Evolutionary conservation across 64 coral and sea anemone genomes (phyloP), one percentile per base, ranked within the genome.

Genomic region (Trachythela sp.): DNA sequence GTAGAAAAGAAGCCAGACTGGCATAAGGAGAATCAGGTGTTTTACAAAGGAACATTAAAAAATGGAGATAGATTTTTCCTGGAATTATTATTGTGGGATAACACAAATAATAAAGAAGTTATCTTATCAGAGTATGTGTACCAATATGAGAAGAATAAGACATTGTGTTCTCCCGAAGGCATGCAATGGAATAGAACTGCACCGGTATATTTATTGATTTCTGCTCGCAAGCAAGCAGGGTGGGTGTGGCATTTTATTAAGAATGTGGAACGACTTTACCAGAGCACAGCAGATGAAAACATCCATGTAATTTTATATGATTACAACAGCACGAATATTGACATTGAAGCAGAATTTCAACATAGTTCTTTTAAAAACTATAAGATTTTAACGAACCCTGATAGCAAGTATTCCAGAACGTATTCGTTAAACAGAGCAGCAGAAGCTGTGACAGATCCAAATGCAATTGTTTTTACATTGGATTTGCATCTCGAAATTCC

Each of bases 401-500:
- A 80, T 29, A 87, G 86, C 10, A 71, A 84, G 29, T 97, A 92
- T 85, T 75, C 92, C 5, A 83, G 90, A 13, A 92, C 80, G 13
- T 36, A 37, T 40, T 91, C 95, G 24, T 92, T 94, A 8, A 97
- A 97, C 48, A 83, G 86, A 34, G 95, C 92, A 15, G 87, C 91
- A 17, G 27, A 67, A 84, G 54, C 84, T 10, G 89, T 97, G 2
- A 83, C 58, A 17, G 92, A 97, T 80, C 90, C 92, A 9, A 39
- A 94, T 40, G 84, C 95, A 17, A 97, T 97, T 20, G 48, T 94
- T 39, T 97, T 94, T 87, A 84, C 89, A 6, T 75, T 97, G 22
- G 95, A 97, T 88, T 31, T 97, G 15, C 95, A 97, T 87, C 87
- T 97, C 42, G 95, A 97, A 34, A 89, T 97, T 51, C 92, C 95